These are phyloP conservation scores for Axea sp. DNA, from an alignment of 2,888 invertebrate species.

Conservation along the genomic window DNA sequence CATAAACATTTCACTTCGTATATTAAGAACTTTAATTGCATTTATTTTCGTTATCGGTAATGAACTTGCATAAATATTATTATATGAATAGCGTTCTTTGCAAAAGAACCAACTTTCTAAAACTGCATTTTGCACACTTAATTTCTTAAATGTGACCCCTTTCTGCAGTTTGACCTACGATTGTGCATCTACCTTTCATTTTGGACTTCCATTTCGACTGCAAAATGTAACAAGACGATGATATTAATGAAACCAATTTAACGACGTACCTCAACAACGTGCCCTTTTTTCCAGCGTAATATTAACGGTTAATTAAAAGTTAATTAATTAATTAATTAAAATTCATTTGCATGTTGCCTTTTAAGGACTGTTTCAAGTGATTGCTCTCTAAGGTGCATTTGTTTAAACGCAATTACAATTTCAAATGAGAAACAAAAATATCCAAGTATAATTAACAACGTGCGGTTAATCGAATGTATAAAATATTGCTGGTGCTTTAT, in stretches of 20 bases:
- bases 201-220: constrained; percentile 14
- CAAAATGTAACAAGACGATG: constrained; percentile 17
- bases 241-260: constrained; percentile 21
- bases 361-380: neutral
- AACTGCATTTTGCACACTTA: constrained; percentile 37
- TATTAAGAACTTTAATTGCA: too few species aligned
- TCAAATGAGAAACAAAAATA: too few species aligned
- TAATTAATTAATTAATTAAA: constrained; percentile 8
- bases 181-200: constrained; percentile 52
- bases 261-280: too few species aligned
- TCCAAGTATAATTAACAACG: too few species aligned
- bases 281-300: constrained; percentile 1
- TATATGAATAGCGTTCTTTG: too few species aligned
- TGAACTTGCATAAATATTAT: neutral
- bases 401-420: too few species aligned
- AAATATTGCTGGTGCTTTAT: too few species aligned
- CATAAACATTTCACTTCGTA: too few species aligned
- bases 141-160: constrained; percentile 30
- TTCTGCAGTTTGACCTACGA: constrained; percentile 35
- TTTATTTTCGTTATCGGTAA: neutral
- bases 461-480: too few species aligned
- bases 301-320: constrained; percentile 2
- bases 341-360: neutral
- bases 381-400: neutral
- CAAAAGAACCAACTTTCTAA: too few species aligned